Base-by-base conservation (phyloP, 37 sponge, comb jelly and placozoan genomes). In the Spongilla lacustris region DNA sequence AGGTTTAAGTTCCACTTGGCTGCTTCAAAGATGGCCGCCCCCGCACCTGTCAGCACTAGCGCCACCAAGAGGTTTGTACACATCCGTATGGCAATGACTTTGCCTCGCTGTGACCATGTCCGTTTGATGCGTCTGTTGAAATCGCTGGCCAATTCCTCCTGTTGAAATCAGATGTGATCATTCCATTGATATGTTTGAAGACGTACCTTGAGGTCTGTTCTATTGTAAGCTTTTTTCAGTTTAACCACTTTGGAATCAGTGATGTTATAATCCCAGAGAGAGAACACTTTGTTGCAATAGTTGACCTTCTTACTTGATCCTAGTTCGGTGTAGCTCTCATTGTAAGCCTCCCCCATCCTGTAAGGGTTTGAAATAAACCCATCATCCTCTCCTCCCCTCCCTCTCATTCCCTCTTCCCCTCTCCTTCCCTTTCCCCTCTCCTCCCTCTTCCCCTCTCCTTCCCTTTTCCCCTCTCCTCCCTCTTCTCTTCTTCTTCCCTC, bases 191-290 rank as follows among this genome's bases (percentile, higher is more conserved):
- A 58, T 14, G 19, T 58, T 17, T 19, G 1, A 17, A 58, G 1
- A 17, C 73, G 21, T 34, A 95, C 95, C 90, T 96, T 86, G 2
- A 96, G 79, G 26, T 97, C 91, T 8, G 85, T 92, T 34, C 71
- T 84, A 68, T 96, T 95, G 68, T 86, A 76, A 23, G 71, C 81
- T 19, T 66, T 72, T 84, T 87, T 78, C 6, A 93, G 79, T 73
- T 82, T 91, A 17, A 92, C 96, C 26, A 94, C 86, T 17, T 86
- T 80, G 5, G 71, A 69, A 67, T 93, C 87, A 33, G 96, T 90
- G 50, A 97, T 91, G 75, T 87, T 89, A 83, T 81, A 97, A 71
- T 97, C 98, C 98, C 98, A 97, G 1, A 92, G 94, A 67, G 88
- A 78, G 87, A 97, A 97, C 0, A 96, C 27, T 73, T 90, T 89